Evolutionary conservation across 2,888 invertebrate genomes (phyloP), one percentile per base, ranked within the genome.

Genomic region (Rotaria socialis): DNA sequence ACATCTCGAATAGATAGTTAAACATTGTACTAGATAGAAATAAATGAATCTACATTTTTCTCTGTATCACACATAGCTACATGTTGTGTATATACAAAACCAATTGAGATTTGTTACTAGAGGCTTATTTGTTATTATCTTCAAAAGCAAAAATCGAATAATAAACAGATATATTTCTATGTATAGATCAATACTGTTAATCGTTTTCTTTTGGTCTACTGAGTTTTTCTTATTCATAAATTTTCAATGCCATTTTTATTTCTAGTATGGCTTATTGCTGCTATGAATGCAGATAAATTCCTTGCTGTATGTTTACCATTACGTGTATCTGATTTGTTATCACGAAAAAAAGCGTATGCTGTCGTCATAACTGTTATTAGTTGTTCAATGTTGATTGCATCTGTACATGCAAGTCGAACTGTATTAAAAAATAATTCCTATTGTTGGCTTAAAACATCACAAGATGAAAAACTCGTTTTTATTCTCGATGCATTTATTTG

Each of bases 391-490:
- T 47, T 80, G n/a, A 47, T 80, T 47, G 80, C 80, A 80, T 47
- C 47, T 47, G 80, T 80, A 47, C 80, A 80, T 47, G 80, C 80
- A 6, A 47, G 47, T 80, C 80, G 80, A 47, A 80, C 80, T 14
- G 47, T 47, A 22, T 80, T 80, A 80, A 80, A 47, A 47, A 47
- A 80, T 80, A 80, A 80, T 80, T n/a, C 47, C 1, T 80, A 80
- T 47, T 80, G 80, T 47, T 80, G 80, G 80, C 47, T 80, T 47
- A 6, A 80, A 80, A 80, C 80, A 24, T 5, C 80, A 24, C 47
- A 80, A 80, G 80, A 80, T 80, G 80, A 80, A 47, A 80, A 80
- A 80, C 80, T 80, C 47, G 80, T 80, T 80, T 80, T 80, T n/a
- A 80, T 80, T n/a, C 47, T 80, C 24, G 80, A 80, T 47, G 80